Percentiles rank a stretch among this genome's conserved stretches.
These are phyloP conservation scores for Hippopotamyrus pictus DNA, from an alignment of 2,797 vertebrate species.

Conservation along the genomic window DNA sequence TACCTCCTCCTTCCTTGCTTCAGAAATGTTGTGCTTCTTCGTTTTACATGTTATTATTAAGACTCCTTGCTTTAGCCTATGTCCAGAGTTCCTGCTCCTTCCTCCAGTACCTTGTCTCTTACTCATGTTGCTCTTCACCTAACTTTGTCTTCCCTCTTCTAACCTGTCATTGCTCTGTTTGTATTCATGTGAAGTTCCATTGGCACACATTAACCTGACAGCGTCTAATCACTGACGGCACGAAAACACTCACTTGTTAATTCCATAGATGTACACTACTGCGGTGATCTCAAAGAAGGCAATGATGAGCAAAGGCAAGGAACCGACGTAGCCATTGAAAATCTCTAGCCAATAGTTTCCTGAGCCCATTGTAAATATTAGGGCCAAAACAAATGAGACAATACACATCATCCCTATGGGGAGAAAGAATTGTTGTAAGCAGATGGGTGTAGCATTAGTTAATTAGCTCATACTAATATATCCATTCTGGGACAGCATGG, in stretches of 20 bases:
- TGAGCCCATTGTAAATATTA: constrained; percentile 70
- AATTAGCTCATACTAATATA: background rate
- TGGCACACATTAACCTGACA: background rate
- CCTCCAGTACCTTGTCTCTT: background rate
- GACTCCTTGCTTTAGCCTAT: background rate
- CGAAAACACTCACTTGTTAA: constrained; percentile 54
- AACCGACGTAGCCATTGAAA: constrained; percentile 67
- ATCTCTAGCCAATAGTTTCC: constrained; percentile 79
- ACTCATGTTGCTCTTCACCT: background rate
- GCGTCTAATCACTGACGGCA: background rate
- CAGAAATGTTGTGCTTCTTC: background rate
- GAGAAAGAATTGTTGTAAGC: background rate
- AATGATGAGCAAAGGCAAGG: constrained; percentile 66
- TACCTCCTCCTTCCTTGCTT: background rate
- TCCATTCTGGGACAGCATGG: too few species aligned
- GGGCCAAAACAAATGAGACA: constrained; percentile 53
- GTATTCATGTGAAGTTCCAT: background rate
- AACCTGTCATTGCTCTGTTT: background rate
- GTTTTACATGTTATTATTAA: background rate
- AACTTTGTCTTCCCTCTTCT: background rate
- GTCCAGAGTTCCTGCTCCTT: background rate
- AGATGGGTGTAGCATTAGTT: background rate
- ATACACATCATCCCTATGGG: constrained; percentile 64
- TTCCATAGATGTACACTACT: constrained; percentile 66
- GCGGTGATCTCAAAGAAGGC: constrained; percentile 70